A percentile compares a stretch with the other conserved stretches of the same genome.
These are phyloP conservation scores for Malurus cyaneus DNA, from an alignment of 2,113 vertebrate species.

Conservation along the genomic window DNA sequence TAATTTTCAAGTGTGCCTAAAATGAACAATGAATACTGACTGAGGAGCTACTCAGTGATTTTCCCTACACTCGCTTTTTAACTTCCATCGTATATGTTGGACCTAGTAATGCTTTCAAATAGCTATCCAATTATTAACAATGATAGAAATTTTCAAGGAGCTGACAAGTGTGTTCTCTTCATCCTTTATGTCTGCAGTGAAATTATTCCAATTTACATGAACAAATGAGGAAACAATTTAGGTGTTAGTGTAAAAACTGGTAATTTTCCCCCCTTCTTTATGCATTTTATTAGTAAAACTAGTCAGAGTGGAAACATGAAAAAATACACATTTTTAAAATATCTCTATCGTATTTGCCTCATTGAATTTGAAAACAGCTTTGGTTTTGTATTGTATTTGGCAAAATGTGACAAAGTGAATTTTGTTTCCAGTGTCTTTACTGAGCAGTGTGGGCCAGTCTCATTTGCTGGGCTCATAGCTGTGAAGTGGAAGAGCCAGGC, in stretches of 20 bases:
- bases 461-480: neutral
- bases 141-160: neutral
- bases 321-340: neutral
- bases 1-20: conserved; percentile 64
- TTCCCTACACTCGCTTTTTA: neutral
- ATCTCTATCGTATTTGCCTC: neutral
- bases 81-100: conserved; percentile 4
- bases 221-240: neutral
- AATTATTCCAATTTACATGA: neutral
- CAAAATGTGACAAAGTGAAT: neutral
- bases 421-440: neutral
- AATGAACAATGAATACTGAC: conserved; percentile 54
- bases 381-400: neutral
- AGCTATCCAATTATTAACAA: conserved; percentile 19
- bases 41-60: neutral
- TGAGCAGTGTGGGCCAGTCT: neutral
- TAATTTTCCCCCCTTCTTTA: neutral
- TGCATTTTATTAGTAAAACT: neutral
- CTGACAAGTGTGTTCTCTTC: neutral
- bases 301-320: neutral
- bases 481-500: neutral
- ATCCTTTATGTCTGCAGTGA: neutral
- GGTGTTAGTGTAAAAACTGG: neutral
- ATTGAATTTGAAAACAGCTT: neutral
- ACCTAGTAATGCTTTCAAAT: conserved; percentile 45